phyloP scores from a whole-genome alignment of 1,140 invertebrate species.

The Oreohelix idahoensis region DNA sequence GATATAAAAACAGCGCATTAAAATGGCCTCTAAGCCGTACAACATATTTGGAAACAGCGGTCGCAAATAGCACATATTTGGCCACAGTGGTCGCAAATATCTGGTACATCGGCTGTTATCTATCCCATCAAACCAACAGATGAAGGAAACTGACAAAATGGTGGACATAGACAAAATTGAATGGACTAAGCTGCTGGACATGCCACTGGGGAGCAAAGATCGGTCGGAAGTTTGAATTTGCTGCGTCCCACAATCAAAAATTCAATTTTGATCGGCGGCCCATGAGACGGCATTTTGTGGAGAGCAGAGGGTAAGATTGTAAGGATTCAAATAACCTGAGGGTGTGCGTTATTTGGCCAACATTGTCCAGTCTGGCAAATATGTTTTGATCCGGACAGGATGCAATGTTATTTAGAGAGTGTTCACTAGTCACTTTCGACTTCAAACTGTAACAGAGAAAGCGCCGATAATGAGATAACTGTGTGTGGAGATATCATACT shows the following conservation, averaged over 20 bases:
- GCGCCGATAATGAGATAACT: no score
- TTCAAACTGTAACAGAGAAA: no score
- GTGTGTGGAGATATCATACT: no score
- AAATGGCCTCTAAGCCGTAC: no score
- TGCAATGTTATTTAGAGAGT: neutral
- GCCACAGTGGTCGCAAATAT: no score
- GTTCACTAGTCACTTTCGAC: no score
- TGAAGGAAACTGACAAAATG: neutral
- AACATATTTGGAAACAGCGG: no score
- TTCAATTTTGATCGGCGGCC: conserved; percentile 2
- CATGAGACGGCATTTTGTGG: neutral
- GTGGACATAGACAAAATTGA: neutral
- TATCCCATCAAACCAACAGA: neutral
- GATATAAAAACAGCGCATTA: no score
- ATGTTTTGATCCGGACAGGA: neutral
- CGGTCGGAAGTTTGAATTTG: neutral
- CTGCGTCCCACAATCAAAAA: neutral
- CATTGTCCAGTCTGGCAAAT: conserved; percentile 5
- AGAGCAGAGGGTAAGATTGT: neutral
- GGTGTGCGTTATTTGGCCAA: neutral
- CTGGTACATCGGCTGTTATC: no score
- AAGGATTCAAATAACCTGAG: neutral
- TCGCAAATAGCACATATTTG: no score
- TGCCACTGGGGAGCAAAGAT: neutral
- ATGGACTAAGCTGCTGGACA: neutral